Evolutionary conservation across 2,888 invertebrate genomes (phyloP), one percentile per base, ranked within the genome.

Genomic region (Clostera curtula): DNA sequence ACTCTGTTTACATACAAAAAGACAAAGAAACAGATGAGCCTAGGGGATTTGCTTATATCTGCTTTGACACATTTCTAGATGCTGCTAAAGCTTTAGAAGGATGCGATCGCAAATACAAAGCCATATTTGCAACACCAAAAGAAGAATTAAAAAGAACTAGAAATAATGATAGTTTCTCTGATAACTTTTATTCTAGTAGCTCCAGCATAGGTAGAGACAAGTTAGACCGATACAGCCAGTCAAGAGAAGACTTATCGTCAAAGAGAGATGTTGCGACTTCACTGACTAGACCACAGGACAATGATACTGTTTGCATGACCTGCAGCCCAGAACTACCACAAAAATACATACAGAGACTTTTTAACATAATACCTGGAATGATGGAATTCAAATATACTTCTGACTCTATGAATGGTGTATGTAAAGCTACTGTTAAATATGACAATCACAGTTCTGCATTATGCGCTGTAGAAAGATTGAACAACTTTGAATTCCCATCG

Each of bases 401-500:
- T 47, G 88, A 79, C 63, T 63, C 44, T 36, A 86, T 56, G 68
- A 87, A 66, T 64, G 85, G 52, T 46, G 74, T 45, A 65, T 87
- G 51, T 63, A 72, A 60, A 37, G 73, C 72, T 6, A 27, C 53
- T 1, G 53, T 83, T 6, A 67, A 70, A n/a, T 85, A 80, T 56
- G 55, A 65, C 5, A 64, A 59, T 34, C 62, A 69, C 28, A 65
- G 60, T 34, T 62, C 69, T 12, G 85, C 83, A 9, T 58, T 64
- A 0, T 90, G 92, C 75, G 93, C 92, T 20, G 87, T 90, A 47
- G 93, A 96, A 49, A 94, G 93, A 68, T 83, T 97, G 27, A 92
- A 97, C 64, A 93, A 94, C 4, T 93, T 95, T 68, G 96, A 97
- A 70, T 97, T 96, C 76, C 97, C 97, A 0, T 92, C 93, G 10